Conservation (phyloP, 2,797 vertebrate genomes). For the Onychomys arenicola region DNA sequence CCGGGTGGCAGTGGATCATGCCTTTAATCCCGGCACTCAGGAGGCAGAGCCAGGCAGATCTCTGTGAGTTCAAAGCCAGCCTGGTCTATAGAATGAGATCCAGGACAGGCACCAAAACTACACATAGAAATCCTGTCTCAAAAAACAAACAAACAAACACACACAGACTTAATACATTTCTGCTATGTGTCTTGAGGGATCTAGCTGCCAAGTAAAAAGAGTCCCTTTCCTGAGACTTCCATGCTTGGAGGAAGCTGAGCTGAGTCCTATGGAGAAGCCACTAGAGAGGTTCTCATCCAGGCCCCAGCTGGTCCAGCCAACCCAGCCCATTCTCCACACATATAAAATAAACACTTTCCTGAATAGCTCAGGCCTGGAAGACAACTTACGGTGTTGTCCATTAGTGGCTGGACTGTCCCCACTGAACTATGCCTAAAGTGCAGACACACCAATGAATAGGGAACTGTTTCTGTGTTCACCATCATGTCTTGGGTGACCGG, state of each 20-base stretch:
- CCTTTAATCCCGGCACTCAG: no score
- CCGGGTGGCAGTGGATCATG: no score
- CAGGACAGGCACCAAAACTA: no score
- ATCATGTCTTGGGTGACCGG: neutral
- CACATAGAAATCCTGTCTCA: no score
- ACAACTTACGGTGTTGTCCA: neutral
- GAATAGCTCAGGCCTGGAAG: neutral
- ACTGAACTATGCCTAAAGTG: neutral
- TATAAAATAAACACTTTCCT: neutral
- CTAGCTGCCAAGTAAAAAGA: neutral
- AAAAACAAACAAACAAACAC: no score
- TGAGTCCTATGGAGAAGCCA: neutral
- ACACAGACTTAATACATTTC: neutral
- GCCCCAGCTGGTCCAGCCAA: neutral
- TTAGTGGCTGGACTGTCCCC: neutral
- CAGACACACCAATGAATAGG: neutral
- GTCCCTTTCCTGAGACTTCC: neutral
- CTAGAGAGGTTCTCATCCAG: neutral
- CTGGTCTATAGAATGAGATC: no score
- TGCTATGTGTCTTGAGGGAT: neutral
- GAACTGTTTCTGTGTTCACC: neutral
- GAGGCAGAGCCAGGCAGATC: no score
- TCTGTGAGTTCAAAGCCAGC: no score
- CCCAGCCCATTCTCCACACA: neutral
- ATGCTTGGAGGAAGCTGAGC: neutral